Percentiles rank a stretch among this genome's conserved stretches.
Conservation (phyloP, 2,797 vertebrate species). For the Eutrigla gurnardus region DNA sequence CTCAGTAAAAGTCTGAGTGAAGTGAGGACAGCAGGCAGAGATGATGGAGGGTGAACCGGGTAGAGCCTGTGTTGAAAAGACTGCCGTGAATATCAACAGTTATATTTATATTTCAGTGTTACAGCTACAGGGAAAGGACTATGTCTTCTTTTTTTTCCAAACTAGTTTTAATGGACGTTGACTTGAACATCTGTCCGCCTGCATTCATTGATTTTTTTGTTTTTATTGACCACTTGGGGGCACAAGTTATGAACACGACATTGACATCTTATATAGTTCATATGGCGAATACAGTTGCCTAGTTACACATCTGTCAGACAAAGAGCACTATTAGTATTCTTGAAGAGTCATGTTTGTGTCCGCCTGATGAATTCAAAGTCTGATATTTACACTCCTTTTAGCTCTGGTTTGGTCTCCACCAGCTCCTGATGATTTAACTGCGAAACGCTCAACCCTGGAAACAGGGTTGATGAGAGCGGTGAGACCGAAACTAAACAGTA, state of each 20-base stretch:
- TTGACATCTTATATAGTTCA: neutral
- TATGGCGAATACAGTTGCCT: neutral
- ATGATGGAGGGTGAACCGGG: conserved; percentile 38
- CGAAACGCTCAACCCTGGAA: neutral
- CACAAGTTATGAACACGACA: neutral
- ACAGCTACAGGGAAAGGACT: neutral
- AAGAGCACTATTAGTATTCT: neutral
- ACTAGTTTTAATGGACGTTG: neutral
- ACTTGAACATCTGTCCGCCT: neutral
- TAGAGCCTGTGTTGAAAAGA: conserved; percentile 17
- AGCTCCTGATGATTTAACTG: neutral
- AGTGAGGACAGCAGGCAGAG: conserved; percentile 49
- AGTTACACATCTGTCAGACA: neutral
- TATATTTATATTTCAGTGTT: neutral
- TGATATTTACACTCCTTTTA: neutral
- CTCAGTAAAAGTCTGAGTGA: conserved; percentile 41
- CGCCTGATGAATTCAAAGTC: neutral
- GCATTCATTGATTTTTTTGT: neutral
- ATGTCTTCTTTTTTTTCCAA: neutral
- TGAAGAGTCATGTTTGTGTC: neutral
- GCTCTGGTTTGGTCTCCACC: conserved; percentile 1
- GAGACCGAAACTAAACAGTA: neutral
- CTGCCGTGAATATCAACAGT: conserved; percentile 10
- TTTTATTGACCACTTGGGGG: conserved; percentile 4
- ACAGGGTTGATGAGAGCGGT: neutral